Conservation (phyloP, 35 echinoderm and acorn worm species). For the Chiridota heheva region DNA sequence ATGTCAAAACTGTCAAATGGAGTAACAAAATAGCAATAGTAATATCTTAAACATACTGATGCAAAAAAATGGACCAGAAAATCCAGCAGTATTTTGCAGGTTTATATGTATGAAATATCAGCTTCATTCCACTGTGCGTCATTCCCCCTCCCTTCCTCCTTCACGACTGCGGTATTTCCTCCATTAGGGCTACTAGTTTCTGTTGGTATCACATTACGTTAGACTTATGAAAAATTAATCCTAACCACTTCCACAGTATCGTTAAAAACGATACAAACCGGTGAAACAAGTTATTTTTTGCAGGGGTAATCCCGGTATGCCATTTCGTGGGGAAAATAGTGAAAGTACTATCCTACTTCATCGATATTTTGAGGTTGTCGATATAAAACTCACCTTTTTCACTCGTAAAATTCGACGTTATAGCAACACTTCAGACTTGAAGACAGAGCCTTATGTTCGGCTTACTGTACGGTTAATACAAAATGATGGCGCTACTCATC, state of each 20-base stretch:
- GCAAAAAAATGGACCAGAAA: too few species aligned
- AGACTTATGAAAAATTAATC: constrained; percentile 31
- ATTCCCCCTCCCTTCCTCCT: constrained; percentile 40
- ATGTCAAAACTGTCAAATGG: too few species aligned
- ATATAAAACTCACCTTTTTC: constrained; percentile 31
- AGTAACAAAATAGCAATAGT: too few species aligned
- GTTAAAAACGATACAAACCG: constrained; percentile 39
- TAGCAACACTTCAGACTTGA: neutral
- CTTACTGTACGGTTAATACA: neutral
- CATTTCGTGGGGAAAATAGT: neutral
- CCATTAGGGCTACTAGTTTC: constrained; percentile 4
- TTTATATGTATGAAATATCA: too few species aligned
- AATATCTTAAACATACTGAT: too few species aligned
- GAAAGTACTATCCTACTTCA: neutral
- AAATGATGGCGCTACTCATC: constrained; percentile 30
- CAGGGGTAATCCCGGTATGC: constrained; percentile 18
- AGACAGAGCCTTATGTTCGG: constrained; percentile 8
- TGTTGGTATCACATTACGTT: constrained; percentile 31
- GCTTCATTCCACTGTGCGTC: constrained; percentile 45
- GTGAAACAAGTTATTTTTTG: constrained; percentile 35
- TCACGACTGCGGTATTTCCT: constrained; percentile 23
- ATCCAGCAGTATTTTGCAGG: too few species aligned
- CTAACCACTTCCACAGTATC: constrained; percentile 36
- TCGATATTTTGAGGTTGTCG: neutral
- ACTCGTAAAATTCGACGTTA: constrained; percentile 21